Percentiles rank a stretch among this genome's conserved stretches.
Evolutionary conservation across 2,797 vertebrate species (phyloP).

Genomic region (Chloroceryle amazona): DNA sequence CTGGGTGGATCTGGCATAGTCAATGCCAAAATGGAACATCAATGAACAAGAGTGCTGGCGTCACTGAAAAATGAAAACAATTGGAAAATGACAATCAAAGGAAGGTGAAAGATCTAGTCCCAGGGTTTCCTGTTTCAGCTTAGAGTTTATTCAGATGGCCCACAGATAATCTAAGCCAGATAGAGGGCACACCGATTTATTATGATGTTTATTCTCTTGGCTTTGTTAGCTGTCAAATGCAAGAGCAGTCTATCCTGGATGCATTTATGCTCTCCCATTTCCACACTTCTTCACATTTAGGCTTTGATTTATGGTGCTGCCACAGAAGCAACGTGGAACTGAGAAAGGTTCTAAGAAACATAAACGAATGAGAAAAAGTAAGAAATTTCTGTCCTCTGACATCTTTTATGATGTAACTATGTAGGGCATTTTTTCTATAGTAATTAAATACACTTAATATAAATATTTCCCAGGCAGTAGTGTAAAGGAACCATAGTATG

Average conservation of each 20-base stretch:
- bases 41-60: slow-evolving; percentile 53
- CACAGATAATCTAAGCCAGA: slow-evolving; percentile 48
- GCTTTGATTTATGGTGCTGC: not conserved
- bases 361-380: not conserved
- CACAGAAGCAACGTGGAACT: not conserved
- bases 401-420: not conserved
- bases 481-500: not conserved
- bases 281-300: not conserved
- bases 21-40: slow-evolving; percentile 39
- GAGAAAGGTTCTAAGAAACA: not conserved
- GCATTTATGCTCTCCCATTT: not conserved
- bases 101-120: slow-evolving; percentile 84
- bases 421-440: not conserved
- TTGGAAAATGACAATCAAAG: slow-evolving; percentile 81
- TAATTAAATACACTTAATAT: not conserved
- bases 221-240: slow-evolving; percentile 14
- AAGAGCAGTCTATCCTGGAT: not conserved
- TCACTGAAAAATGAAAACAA: slow-evolving; percentile 68
- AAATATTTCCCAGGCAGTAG: not conserved
- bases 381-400: not conserved
- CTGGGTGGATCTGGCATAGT: slow-evolving; percentile 27
- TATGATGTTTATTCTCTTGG: slow-evolving; percentile 6
- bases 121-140: slow-evolving; percentile 78
- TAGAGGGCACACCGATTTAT: not conserved
- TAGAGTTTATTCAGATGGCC: slow-evolving; percentile 77